phyloP scores from a whole-genome alignment of 2,113 vertebrate species.

The Tupaia tana region DNA sequence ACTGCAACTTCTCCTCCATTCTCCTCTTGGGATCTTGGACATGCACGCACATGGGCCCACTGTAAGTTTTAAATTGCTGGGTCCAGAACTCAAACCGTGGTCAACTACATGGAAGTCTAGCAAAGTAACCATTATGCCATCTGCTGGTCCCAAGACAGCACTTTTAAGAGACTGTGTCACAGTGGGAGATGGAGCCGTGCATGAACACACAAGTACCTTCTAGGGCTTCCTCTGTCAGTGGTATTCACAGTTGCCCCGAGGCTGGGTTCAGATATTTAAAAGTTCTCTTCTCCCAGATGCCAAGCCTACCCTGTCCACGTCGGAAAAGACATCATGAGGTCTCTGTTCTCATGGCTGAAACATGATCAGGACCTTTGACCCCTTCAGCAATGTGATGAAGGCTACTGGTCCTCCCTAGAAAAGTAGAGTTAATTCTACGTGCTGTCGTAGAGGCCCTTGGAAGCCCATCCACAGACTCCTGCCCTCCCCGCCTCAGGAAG shows the following conservation, averaged over 20 bases:
- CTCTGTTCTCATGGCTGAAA: not conserved
- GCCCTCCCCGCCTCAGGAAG: not conserved
- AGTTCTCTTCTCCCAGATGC: fast-evolving
- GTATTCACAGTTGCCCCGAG: not conserved
- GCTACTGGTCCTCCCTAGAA: not conserved
- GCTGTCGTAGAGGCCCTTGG: not conserved
- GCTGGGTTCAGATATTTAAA: not conserved
- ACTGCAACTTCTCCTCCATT: no score
- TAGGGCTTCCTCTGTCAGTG: not conserved
- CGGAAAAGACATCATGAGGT: not conserved
- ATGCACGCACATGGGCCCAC: no score
- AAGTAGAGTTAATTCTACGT: not conserved
- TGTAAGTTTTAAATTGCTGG: no score
- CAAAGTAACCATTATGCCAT: no score
- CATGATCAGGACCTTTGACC: not conserved
- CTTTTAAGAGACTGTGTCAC: not conserved
- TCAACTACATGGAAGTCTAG: no score
- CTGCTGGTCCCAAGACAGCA: no score
- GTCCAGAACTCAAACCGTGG: no score
- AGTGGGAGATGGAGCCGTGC: fast-evolving
- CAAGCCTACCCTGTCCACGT: no score
- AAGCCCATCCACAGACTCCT: not conserved
- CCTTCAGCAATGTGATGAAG: not conserved
- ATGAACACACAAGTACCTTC: fast-evolving
- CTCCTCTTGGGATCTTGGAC: no score